Conservation (phyloP, 2,113 vertebrate species). For the Zosterops lateralis region DNA sequence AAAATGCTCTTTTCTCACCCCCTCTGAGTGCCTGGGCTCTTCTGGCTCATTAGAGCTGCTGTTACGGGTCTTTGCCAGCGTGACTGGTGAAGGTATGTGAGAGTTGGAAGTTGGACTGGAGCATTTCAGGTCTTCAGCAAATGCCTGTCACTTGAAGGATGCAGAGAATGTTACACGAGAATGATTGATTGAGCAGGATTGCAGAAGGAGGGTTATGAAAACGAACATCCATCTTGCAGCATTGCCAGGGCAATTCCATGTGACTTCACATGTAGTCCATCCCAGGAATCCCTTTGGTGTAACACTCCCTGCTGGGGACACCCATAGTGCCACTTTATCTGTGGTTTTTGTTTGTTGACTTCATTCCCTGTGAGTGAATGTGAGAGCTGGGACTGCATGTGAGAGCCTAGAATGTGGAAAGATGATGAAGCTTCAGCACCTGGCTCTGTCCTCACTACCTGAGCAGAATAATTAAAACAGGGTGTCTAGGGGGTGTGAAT, state of each 20-base stretch:
- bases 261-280: neutral
- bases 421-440: neutral
- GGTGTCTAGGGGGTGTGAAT: neutral
- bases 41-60: neutral
- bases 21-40: neutral
- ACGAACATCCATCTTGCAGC: neutral
- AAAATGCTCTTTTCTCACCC: neutral
- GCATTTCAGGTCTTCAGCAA: neutral
- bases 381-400: neutral
- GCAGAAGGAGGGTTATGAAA: neutral
- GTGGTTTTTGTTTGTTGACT: neutral
- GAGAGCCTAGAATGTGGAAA: neutral
- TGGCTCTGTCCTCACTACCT: neutral
- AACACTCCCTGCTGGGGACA: fast-evolving
- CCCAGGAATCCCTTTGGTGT: neutral
- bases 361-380: neutral
- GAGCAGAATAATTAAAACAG: neutral
- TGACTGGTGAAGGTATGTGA: neutral
- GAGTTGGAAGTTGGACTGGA: neutral
- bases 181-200: neutral
- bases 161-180: neutral
- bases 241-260: neutral
- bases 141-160: neutral
- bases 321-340: neutral
- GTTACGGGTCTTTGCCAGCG: fast-evolving